Evolutionary conservation across 2,113 vertebrate species (phyloP).

Genomic region (Hylia prasina): DNA sequence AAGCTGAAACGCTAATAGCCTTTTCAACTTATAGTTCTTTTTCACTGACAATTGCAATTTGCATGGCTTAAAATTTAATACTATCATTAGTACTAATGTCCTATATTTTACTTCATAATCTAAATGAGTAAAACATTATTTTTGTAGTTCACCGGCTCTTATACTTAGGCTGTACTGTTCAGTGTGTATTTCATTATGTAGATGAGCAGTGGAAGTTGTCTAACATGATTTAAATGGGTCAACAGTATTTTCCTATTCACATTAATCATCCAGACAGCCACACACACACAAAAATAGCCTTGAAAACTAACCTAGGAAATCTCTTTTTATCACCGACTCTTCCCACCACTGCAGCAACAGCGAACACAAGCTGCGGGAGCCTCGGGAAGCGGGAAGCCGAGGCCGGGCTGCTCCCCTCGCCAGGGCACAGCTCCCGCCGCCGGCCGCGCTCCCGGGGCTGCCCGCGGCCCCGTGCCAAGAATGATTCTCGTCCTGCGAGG

Average conservation of each 20-base stretch:
- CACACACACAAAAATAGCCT: neutral
- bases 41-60: conserved; percentile 69
- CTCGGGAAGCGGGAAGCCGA: neutral
- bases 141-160: conserved; percentile 67
- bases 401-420: neutral
- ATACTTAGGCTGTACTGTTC: conserved; percentile 58
- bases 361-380: neutral
- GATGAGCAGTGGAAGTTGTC: conserved; percentile 71
- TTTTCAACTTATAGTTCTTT: conserved; percentile 67
- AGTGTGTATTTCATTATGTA: conserved; percentile 75
- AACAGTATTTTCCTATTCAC: conserved; percentile 78
- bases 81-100: conserved; percentile 65
- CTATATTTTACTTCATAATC: conserved; percentile 70
- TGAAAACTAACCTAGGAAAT: conserved; percentile 65
- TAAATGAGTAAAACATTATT: conserved; percentile 69
- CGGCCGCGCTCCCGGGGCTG: neutral
- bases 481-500: neutral
- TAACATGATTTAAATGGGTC: conserved; percentile 80
- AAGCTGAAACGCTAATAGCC: conserved; percentile 52
- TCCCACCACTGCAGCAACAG: neutral
- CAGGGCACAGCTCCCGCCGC: neutral
- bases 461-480: conserved; percentile 29
- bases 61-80: conserved; percentile 70
- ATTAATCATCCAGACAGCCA: conserved; percentile 77
- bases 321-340: conserved; percentile 28